Evolutionary conservation across 2,113 vertebrate species (phyloP).

Genomic region (Thamnophis sirtalis): DNA sequence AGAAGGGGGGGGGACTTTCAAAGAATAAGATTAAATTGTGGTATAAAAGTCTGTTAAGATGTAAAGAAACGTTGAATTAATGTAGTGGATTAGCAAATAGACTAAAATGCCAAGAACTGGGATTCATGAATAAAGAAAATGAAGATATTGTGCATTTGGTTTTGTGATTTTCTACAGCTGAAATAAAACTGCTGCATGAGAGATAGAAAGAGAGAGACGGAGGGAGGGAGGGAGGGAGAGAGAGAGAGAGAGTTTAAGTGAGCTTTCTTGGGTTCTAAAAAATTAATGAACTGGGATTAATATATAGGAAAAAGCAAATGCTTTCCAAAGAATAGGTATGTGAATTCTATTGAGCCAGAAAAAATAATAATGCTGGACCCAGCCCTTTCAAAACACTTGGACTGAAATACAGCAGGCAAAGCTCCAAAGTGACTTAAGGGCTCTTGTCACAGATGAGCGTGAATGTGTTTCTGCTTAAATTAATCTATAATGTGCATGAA

Average conservation of each 20-base stretch:
- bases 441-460: background rate
- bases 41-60: constrained; percentile 7
- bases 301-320: constrained; percentile 58
- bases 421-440: background rate
- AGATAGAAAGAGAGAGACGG: constrained; percentile 6
- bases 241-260: constrained; percentile 28
- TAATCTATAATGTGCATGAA: background rate
- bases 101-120: constrained; percentile 2
- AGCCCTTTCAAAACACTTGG: constrained; percentile 11
- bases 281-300: constrained; percentile 69
- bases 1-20: constrained; percentile 6
- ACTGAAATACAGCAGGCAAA: constrained; percentile 16
- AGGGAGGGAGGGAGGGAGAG: background rate
- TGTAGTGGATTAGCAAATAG: constrained; percentile 19
- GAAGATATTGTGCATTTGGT: constrained; percentile 20
- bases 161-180: constrained; percentile 43
- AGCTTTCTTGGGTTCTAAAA: constrained; percentile 65
- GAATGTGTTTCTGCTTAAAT: background rate
- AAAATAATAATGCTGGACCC: constrained; percentile 46
- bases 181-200: constrained; percentile 54
- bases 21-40: constrained; percentile 38
- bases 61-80: constrained; percentile 37
- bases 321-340: background rate
- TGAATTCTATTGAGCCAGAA: constrained; percentile 29
- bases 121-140: constrained; percentile 43